Conservation (phyloP, 1,140 invertebrate genomes). For the Trachymyrmex septentrionalis region DNA sequence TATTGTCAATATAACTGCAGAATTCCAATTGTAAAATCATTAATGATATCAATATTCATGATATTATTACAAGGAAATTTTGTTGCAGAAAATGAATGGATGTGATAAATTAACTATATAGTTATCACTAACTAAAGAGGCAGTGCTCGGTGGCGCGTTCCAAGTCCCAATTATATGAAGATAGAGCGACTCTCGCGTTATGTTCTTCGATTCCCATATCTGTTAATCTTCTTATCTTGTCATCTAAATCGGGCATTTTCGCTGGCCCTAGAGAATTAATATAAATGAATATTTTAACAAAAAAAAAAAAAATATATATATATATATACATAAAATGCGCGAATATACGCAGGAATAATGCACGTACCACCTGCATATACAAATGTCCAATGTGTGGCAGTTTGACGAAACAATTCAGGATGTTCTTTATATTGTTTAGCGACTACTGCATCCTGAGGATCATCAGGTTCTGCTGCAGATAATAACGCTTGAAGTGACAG, state of each 20-base stretch:
- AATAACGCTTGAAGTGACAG: constrained; percentile 97
- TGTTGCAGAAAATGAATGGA: constrained; percentile 73
- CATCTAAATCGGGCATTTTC: constrained; percentile 92
- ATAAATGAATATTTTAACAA: constrained; percentile 13
- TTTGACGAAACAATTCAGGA: constrained; percentile 93
- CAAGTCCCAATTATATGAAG: constrained; percentile 96
- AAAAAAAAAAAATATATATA: constrained; percentile 22
- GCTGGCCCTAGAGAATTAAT: constrained; percentile 88
- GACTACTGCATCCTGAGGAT: constrained; percentile 99
- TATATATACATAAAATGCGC: background rate
- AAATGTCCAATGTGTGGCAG: constrained; percentile 98
- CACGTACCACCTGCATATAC: constrained; percentile 94
- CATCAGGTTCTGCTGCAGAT: constrained; percentile 97
- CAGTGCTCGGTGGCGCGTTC: constrained; percentile 94
- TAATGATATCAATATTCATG: constrained; percentile 72
- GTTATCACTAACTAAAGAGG: constrained; percentile 93
- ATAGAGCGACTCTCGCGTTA: constrained; percentile 93
- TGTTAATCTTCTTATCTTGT: constrained; percentile 92
- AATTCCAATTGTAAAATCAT: constrained; percentile 71
- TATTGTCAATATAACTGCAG: constrained; percentile 73
- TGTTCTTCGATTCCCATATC: constrained; percentile 97
- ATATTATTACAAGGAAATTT: constrained; percentile 69
- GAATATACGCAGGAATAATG: constrained; percentile 13
- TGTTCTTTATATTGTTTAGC: constrained; percentile 98
- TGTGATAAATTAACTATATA: constrained; percentile 70